A percentile compares a stretch with the other conserved stretches of the same genome.
Conservation (phyloP, 2,888 invertebrate species). For the Hypena proboscidalis region DNA sequence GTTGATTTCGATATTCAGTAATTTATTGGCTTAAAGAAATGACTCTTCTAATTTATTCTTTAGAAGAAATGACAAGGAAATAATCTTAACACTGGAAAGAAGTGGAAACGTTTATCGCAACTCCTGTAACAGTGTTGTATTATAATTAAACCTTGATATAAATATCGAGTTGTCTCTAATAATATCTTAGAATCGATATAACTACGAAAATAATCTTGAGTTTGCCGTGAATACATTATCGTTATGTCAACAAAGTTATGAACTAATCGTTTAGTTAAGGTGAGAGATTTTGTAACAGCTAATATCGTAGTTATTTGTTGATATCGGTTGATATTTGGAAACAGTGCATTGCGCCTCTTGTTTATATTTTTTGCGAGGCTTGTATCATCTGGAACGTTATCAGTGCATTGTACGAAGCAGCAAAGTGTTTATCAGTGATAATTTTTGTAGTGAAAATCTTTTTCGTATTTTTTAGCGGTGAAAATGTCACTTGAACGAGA, state of each 20-base stretch:
- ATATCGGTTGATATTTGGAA: conserved; percentile 12
- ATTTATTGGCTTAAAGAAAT: conserved; percentile 48
- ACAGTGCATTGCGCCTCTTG: conserved; percentile 20
- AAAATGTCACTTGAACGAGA: conserved; percentile 77
- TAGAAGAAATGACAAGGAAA: conserved; percentile 20
- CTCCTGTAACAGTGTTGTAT: conserved; percentile 12
- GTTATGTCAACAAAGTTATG: conserved; percentile 75
- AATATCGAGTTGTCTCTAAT: conserved; percentile 48
- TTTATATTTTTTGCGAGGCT: conserved; percentile 39
- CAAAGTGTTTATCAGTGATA: neutral
- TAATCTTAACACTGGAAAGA: conserved; percentile 17
- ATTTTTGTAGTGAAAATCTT: too few relatives aligned
- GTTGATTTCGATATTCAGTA: conserved; percentile 63
- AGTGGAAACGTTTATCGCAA: conserved; percentile 14
- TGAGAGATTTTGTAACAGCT: conserved; percentile 42
- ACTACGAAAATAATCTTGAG: conserved; percentile 64
- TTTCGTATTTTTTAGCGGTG: too few relatives aligned
- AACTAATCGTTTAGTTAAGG: conserved; percentile 65
- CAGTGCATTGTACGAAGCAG: conserved; percentile 24
- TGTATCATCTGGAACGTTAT: conserved; percentile 25
- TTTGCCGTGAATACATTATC: conserved; percentile 69
- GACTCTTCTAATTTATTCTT: conserved; percentile 35
- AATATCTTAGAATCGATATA: conserved; percentile 74
- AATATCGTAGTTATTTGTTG: conserved; percentile 12
- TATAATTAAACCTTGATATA: conserved; percentile 28